Conservation (phyloP, 2,797 vertebrate species). For the Lindbergichthys nudifrons region DNA sequence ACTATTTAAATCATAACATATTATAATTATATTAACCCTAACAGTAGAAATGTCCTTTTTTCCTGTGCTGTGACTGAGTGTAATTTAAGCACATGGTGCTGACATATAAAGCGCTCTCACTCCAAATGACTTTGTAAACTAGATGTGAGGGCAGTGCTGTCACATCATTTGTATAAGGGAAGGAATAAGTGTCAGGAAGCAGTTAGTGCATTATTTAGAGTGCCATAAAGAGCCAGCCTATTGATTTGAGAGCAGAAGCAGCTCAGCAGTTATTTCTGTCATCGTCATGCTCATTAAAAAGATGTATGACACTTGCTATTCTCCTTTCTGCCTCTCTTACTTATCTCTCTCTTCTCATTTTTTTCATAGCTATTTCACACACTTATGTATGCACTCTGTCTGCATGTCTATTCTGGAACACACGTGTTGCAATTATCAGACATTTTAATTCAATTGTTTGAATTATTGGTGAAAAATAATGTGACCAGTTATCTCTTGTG, state of each 20-base stretch:
- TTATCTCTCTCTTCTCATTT: too few species aligned
- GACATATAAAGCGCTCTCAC: conserved; percentile 67
- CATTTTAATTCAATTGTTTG: conserved; percentile 7
- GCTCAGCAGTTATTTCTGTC: conserved; percentile 83
- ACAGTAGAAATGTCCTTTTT: not conserved
- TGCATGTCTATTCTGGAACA: conserved; percentile 23
- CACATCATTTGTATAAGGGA: conserved; percentile 70
- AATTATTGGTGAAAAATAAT: not conserved
- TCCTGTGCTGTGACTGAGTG: not conserved
- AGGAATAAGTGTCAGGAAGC: conserved; percentile 80
- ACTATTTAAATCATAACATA: not conserved
- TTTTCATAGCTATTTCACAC: conserved; percentile 35
- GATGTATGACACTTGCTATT: conserved; percentile 74
- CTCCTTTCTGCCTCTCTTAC: conserved; percentile 52
- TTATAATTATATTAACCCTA: not conserved
- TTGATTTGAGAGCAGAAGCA: conserved; percentile 84
- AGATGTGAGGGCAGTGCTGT: conserved; percentile 74
- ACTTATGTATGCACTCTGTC: conserved; percentile 49
- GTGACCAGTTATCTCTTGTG: not conserved
- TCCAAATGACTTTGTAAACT: conserved; percentile 81
- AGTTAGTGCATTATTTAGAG: conserved; percentile 85
- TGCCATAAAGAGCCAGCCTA: conserved; percentile 80
- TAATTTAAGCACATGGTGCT: conserved; percentile 38
- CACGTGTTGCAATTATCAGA: conserved; percentile 17
- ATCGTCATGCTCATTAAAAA: conserved; percentile 83